phyloP scores from a whole-genome alignment of 1,140 invertebrate genomes.

The Pogonus chalceus region DNA sequence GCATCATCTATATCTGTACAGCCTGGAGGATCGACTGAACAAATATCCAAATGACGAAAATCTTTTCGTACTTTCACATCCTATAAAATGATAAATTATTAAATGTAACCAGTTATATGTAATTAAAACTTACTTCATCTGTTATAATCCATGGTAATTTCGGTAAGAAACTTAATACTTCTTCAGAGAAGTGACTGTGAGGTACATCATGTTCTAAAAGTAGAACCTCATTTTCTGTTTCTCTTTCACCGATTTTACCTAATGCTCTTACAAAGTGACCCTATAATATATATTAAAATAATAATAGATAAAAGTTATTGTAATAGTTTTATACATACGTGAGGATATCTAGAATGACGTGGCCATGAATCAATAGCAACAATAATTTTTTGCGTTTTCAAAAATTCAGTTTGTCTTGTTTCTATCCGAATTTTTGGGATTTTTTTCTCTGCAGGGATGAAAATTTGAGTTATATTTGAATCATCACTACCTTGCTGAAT shows the following conservation, averaged over 20 bases:
- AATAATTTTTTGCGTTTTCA: slow-evolving; percentile 79
- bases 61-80: slow-evolving; percentile 73
- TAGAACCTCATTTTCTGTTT: slow-evolving; percentile 91
- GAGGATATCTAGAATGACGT: slow-evolving; percentile 65
- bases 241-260: slow-evolving; percentile 66
- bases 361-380: slow-evolving; percentile 92
- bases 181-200: slow-evolving; percentile 87
- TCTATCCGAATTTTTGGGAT: slow-evolving; percentile 89
- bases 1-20: slow-evolving; percentile 99
- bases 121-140: slow-evolving; percentile 49
- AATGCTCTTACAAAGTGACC: slow-evolving; percentile 84
- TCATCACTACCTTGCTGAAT: slow-evolving; percentile 68
- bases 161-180: slow-evolving; percentile 87
- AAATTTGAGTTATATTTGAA: slow-evolving; percentile 65
- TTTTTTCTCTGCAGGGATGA: slow-evolving; percentile 80
- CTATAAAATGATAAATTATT: slow-evolving; percentile 35
- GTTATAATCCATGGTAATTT: slow-evolving; percentile 83
- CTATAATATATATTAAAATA: slow-evolving; percentile 29
- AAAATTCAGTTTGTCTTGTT: slow-evolving; percentile 71
- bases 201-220: slow-evolving; percentile 96
- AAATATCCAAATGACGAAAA: slow-evolving; percentile 75
- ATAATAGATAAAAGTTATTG: slow-evolving; percentile 5
- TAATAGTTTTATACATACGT: slow-evolving; percentile 31
- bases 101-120: not conserved
- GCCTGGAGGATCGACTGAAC: slow-evolving; percentile 96